Percentiles rank a stretch among this genome's conserved stretches.
Conservation (phyloP, 1,140 invertebrate genomes). For the Scaptomyza pallida region DNA sequence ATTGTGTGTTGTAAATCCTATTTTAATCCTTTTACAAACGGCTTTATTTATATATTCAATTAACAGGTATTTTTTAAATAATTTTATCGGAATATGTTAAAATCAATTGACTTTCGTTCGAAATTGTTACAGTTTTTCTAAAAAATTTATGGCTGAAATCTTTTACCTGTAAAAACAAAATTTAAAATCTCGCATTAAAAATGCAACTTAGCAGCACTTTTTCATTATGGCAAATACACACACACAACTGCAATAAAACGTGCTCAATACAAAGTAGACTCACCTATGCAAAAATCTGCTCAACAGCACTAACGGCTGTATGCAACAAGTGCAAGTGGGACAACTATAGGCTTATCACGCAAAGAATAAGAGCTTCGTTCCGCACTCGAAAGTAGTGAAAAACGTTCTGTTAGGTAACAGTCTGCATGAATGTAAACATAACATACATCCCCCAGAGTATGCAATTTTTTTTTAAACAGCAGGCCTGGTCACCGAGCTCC, state of each 20-base stretch:
- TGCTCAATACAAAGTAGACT: slow-evolving; percentile 14
- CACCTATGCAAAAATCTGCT: slow-evolving; percentile 18
- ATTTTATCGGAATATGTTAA: not conserved
- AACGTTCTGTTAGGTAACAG: slow-evolving; percentile 16
- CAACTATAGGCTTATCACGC: slow-evolving; percentile 2
- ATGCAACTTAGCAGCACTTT: slow-evolving; percentile 44
- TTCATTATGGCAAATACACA: not conserved
- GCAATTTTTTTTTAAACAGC: slow-evolving; percentile 5
- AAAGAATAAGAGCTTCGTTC: not conserved
- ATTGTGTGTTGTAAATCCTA: not conserved
- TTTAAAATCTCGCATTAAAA: slow-evolving; percentile 12
- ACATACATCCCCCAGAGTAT: slow-evolving; percentile 37
- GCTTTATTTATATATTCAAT: too few species aligned
- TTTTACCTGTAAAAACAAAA: not conserved
- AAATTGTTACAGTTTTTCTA: too few species aligned
- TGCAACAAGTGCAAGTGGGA: slow-evolving; percentile 39
- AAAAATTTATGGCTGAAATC: too few species aligned
- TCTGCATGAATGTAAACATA: slow-evolving; percentile 24
- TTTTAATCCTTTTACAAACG: too few species aligned
- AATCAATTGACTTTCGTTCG: not conserved
- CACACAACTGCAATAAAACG: not conserved
- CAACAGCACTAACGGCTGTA: not conserved
- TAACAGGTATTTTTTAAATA: not conserved
- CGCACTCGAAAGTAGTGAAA: slow-evolving; percentile 1
- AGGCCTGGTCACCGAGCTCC: slow-evolving; percentile 11